Base-by-base conservation (phyloP, 2,113 vertebrate species). In the Albula goreensis region DNA sequence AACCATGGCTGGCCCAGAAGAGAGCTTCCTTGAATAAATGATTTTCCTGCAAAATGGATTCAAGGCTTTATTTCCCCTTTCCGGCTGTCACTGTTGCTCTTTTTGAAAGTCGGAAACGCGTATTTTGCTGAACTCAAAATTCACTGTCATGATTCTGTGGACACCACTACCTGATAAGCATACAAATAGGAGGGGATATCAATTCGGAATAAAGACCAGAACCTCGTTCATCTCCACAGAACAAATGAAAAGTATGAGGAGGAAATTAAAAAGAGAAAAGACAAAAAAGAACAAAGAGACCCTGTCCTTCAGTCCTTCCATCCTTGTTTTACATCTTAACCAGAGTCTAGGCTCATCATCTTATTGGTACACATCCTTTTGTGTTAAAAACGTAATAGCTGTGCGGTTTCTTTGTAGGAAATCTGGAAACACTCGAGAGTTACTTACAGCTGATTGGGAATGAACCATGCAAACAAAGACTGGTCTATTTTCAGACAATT, bases 401-500 rank as follows among this genome's bases (percentile, higher is more conserved):
- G 95, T 96, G 97, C 97, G 97, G 98, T 97, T 50, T 98, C 97
- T 97, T 98, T 95, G 96, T 97, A 95, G 95, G 97, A 97, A 99
- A 99, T 99, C 98, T 99, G 98, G 98, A 99, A 99, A 99, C 98
- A 99, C 98, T 99, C 98, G 98, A 96, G 95, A 98, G 97, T 99
- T 99, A 99, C 99, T 99, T 99, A 99, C 96, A 97, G 96, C 96
- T 98, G 98, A 99, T 99, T 99, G 96, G 95, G 97, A 99, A 97
- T 97, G 97, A 99, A 98, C 98, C 97, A 94, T 97, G 98, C 97
- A 99, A 98, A 99, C 98, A 99, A 99, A 99, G 98, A 98, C 97
- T 97, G 97, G 97, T 97, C 97, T 99, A 98, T 99, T 97, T 97
- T 97, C 97, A 94, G 96, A 97, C 97, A 97, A 98, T 98, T 98